phyloP scores from a whole-genome alignment of 2,888 invertebrate genomes.

The Phanerotoma sp. region DNA sequence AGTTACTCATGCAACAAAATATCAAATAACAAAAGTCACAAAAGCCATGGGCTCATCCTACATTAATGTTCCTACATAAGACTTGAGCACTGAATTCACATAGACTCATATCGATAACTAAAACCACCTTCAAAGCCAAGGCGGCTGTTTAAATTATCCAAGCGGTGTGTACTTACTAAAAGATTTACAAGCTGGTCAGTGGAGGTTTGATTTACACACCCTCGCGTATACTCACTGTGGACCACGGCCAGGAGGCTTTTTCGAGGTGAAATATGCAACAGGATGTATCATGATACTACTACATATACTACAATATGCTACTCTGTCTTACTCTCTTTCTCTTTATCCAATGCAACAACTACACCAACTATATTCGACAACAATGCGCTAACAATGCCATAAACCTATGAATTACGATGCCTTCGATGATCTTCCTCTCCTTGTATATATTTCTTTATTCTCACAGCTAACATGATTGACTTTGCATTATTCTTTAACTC shows the following conservation, averaged over 20 bases:
- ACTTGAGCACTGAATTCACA: slow-evolving; percentile 13
- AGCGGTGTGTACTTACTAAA: slow-evolving; percentile 54
- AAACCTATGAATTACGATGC: slow-evolving; percentile 28
- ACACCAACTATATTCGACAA: slow-evolving; percentile 23
- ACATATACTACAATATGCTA: slow-evolving; percentile 13
- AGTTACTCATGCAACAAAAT: not conserved
- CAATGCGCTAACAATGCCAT: slow-evolving; percentile 30
- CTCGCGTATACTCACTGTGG: slow-evolving; percentile 25
- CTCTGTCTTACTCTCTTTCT: not conserved
- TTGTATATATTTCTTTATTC: slow-evolving; percentile 3
- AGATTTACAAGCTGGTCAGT: slow-evolving; percentile 55
- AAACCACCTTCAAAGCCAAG: slow-evolving; percentile 29
- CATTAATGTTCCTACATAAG: not conserved
- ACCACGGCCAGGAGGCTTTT: slow-evolving; percentile 39
- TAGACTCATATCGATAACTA: slow-evolving; percentile 16
- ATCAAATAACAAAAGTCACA: slow-evolving; percentile 1
- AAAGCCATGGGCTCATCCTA: not conserved
- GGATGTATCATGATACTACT: slow-evolving; percentile 42
- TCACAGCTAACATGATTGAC: slow-evolving; percentile 14
- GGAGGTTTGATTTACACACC: slow-evolving; percentile 54
- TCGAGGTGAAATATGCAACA: slow-evolving; percentile 52
- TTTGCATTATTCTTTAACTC: slow-evolving; percentile 12
- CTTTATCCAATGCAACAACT: not conserved
- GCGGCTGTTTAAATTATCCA: slow-evolving; percentile 56
- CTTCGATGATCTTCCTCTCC: slow-evolving; percentile 5